These are phyloP conservation scores for Drosophila testacea DNA, from an alignment of 2,888 invertebrate species.

Conservation along the genomic window DNA sequence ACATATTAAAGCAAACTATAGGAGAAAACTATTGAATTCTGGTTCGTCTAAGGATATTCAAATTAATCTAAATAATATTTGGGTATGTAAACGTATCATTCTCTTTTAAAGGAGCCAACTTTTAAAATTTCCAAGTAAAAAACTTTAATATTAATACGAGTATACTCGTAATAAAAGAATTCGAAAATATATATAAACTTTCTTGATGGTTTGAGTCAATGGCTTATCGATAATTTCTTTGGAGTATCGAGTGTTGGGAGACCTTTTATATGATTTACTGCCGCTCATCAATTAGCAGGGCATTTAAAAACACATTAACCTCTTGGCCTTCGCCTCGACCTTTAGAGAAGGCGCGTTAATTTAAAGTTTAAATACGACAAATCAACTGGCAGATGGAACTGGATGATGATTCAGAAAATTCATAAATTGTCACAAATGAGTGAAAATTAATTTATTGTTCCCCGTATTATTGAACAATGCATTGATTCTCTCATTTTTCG, in stretches of 20 bases:
- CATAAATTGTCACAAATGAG: conserved; percentile 63
- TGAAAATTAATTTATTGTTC: conserved; percentile 33
- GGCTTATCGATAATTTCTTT: conserved; percentile 10
- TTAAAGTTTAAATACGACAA: conserved; percentile 55
- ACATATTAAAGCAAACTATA: not conserved
- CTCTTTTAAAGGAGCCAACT: no score
- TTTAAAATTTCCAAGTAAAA: no score
- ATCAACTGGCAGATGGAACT: conserved; percentile 25
- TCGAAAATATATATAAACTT: not conserved
- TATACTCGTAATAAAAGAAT: not conserved
- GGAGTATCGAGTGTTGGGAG: not conserved
- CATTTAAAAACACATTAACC: conserved; percentile 77
- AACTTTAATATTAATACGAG: no score
- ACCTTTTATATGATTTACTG: conserved; percentile 7
- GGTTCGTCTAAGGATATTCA: not conserved
- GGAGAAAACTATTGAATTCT: not conserved
- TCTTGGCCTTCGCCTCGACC: conserved; percentile 72
- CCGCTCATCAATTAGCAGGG: conserved; percentile 67
- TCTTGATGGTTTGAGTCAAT: not conserved
- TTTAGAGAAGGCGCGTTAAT: conserved; percentile 59
- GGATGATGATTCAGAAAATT: conserved; percentile 52
- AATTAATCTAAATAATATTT: not conserved
- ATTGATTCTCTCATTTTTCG: conserved; percentile 3
- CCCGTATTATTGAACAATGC: conserved; percentile 14
- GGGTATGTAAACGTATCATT: no score